Conservation (phyloP, 2,888 invertebrate species). For the Tetragonula carbonaria region DNA sequence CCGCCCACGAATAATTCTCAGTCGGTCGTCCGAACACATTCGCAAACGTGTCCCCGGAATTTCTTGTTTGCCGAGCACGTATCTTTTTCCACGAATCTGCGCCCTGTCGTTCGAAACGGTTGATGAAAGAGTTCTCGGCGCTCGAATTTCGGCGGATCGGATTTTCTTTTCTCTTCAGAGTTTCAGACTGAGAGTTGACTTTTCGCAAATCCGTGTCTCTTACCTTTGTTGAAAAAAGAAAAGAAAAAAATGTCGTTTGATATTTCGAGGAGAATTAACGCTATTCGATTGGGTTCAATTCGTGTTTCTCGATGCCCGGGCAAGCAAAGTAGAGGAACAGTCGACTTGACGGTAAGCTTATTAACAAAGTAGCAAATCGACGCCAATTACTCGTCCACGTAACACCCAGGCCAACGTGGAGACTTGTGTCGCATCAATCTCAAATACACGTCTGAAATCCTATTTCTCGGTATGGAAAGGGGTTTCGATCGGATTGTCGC, state of each 20-base stretch:
- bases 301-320: neutral
- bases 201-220: no score
- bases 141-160: neutral
- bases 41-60: neutral
- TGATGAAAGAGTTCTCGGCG: neutral
- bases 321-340: neutral
- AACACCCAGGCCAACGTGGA: neutral
- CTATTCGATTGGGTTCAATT: neutral
- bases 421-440: neutral
- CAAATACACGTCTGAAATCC: slow-evolving; percentile 31
- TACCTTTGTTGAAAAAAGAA: no score
- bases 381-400: slow-evolving; percentile 10
- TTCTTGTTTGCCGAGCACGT: slow-evolving; percentile 39
- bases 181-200: no score
- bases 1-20: slow-evolving; percentile 30
- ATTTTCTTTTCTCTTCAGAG: neutral
- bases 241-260: neutral
- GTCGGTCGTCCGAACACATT: no score
- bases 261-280: neutral
- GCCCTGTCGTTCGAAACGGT: neutral
- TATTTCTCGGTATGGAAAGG: slow-evolving; percentile 7
- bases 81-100: neutral
- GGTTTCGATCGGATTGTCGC: slow-evolving; percentile 38
- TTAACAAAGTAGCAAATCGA: slow-evolving; percentile 16
- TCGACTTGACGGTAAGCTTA: neutral